Evolutionary conservation across 2,888 invertebrate species (phyloP), one percentile per base, ranked within the genome.

Genomic region (Unio delphinus): DNA sequence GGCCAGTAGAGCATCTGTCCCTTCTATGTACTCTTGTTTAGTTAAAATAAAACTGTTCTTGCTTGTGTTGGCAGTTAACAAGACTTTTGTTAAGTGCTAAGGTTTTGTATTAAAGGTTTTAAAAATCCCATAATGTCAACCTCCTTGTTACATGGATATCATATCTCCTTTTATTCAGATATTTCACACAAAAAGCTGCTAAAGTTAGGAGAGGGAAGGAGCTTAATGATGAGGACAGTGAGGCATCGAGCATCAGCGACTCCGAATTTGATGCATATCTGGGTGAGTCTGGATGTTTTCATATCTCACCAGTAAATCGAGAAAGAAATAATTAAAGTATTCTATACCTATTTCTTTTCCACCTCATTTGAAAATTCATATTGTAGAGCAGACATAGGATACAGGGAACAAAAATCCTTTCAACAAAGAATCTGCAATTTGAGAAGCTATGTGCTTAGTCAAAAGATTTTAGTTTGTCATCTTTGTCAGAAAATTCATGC

Each of bases 191-290:
- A 72, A 82, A 67, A 20, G 91, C 91, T 59, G 73, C 74, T 15
- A 80, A 70, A 57, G 76, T 81, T 57, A 79, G 74, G 59, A 73
- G 67, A 30, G 71, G 67, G 54, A 61, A 61, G n/a, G 73, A 69
- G 45, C 77, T 75, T 1, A 78, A 79, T 58, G 92, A 93, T 61
- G 92, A 93, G 56, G 92, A 92, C 63, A 92, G 92, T 78, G 93
- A 93, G 79, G 90, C 92, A 0, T 94, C 93, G 60, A 95, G 95
- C 62, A 94, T 96, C 17, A 93, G 92, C 75, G 94, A 94, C 84
- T 94, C 94, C 61, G 95, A 95, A 89, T 95, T 95, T 86, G 94
- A 95, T 79, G 92, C 93, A 68, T 93, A 94, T 86, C 89, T 95
- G 57, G 89, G 89, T 89, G 73, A 68, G 77, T 63, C 56, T 34